Base-by-base conservation (phyloP, 2,888 invertebrate species). In the Aporophyla nigra region DNA sequence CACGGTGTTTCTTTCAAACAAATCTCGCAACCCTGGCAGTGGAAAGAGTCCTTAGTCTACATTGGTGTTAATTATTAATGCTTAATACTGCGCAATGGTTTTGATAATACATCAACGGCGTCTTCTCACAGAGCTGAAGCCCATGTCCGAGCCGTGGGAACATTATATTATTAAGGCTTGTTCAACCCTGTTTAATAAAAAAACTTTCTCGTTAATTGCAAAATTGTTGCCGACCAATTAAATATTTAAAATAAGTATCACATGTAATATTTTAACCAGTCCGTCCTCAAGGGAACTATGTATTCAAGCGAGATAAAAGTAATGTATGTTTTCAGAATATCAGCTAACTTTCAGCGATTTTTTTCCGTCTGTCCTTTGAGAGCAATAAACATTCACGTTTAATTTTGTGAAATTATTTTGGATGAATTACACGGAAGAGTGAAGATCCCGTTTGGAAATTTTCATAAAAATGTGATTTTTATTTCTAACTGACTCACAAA, bases 231-330 rank as follows among this genome's bases (percentile, higher is more conserved):
- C 21, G 0, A 33, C 33, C 53, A 73, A 83, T 84, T 61, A 66
- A 83, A 68, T 54, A 80, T 66, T 70, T 69, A 70, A 83, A 82
- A 71, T 73, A 54, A 79, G 61, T 71, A 76, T 24, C 14, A 49
- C 33, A 19, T 71, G 67, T 74, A 76, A 81, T 83, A 76, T 78
- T 82, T 85, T 78, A 81, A 78, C 82, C 82, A 76, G 46, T 63
- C 24, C 19, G 12, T 72, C 67, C 86, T 85, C 84, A 78, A 80
- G 83, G 83, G 83, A 24, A 76, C 83, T 71, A 85, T 82, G 81
- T 74, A 61, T 78, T 75, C 59, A 83, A 66, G 63, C 68, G 84
- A 84, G 86, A 86, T 86, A 86, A 79, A 83, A 86, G 84, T 86
- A 78, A 86, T 86, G 68, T 78, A 54, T 84, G 86, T 75, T 84